A percentile compares a stretch with the other conserved stretches of the same genome.
These are phyloP conservation scores for Spilosoma lubricipeda DNA, from an alignment of 2,888 invertebrate genomes.

Conservation along the genomic window DNA sequence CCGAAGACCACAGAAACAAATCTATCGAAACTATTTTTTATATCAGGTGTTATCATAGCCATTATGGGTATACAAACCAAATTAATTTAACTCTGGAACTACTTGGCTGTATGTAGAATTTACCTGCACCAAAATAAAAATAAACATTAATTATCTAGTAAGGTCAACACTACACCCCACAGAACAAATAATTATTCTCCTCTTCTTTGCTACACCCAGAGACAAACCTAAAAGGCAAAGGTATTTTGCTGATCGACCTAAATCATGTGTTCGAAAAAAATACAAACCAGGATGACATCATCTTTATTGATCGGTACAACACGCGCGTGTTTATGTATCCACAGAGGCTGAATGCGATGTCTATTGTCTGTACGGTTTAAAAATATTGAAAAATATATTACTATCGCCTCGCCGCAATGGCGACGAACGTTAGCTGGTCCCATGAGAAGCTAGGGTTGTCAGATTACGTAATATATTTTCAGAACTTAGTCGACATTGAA, in stretches of 20 bases:
- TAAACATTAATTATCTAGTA: not conserved
- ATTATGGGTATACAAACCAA: not conserved
- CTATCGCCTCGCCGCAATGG: conserved; percentile 41
- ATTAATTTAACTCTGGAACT: not conserved
- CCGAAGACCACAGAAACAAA: not conserved
- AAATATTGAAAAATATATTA: conserved; percentile 44
- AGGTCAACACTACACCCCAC: not conserved
- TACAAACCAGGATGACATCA: conserved; percentile 37
- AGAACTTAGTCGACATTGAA: not conserved
- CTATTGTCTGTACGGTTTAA: conserved; percentile 32
- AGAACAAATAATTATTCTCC: too few species aligned
- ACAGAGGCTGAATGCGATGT: conserved; percentile 19
- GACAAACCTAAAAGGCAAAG: not conserved
- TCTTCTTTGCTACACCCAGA: too few species aligned
- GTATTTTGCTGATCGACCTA: not conserved
- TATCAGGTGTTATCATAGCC: not conserved
- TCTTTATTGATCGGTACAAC: conserved; percentile 34
- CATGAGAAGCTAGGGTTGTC: not conserved
- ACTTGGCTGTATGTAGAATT: not conserved
- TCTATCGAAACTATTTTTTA: not conserved
- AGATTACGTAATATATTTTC: not conserved
- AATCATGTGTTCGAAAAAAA: conserved; percentile 5
- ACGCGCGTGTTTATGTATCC: conserved; percentile 30
- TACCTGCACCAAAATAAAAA: not conserved
- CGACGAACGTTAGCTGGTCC: not conserved